Evolutionary conservation across 1,140 invertebrate species (phyloP).

Genomic region (Calephelis virginiensis): DNA sequence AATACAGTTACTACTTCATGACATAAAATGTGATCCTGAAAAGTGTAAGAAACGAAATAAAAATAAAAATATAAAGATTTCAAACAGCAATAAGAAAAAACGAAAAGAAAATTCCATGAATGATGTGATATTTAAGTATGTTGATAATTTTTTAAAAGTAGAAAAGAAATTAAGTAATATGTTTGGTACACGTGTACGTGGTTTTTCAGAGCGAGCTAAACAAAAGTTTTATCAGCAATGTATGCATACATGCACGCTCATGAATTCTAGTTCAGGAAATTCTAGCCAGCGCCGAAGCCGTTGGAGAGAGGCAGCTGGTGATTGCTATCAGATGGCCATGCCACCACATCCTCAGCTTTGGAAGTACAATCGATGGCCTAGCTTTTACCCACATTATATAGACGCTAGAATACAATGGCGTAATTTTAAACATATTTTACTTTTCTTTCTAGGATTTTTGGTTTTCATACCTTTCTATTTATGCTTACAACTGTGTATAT

Average conservation of each 20-base stretch:
- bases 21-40: neutral
- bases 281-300: constrained; percentile 2
- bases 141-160: constrained; percentile 32
- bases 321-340: constrained; percentile 43
- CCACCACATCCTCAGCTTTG: constrained; percentile 37
- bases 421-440: constrained; percentile 29
- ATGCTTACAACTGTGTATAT: constrained; percentile 39
- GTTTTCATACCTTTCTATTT: constrained; percentile 42
- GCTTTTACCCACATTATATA: constrained; percentile 38
- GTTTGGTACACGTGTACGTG: constrained; percentile 20
- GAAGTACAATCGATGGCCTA: constrained; percentile 40
- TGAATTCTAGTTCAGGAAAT: neutral
- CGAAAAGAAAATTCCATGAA: constrained; percentile 20
- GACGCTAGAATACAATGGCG: constrained; percentile 28
- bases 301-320: constrained; percentile 24
- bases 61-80: constrained; percentile 21
- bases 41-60: constrained; percentile 19
- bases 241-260: neutral
- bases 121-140: constrained; percentile 29
- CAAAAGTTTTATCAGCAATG: constrained; percentile 22
- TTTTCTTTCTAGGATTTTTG: constrained; percentile 36
- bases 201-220: constrained; percentile 24
- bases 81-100: constrained; percentile 22
- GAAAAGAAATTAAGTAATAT: constrained; percentile 24
- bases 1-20: neutral